A percentile compares a stretch with the other conserved stretches of the same genome.
Conservation (phyloP, 2,888 invertebrate species). For the Acanthosepion esculentum region DNA sequence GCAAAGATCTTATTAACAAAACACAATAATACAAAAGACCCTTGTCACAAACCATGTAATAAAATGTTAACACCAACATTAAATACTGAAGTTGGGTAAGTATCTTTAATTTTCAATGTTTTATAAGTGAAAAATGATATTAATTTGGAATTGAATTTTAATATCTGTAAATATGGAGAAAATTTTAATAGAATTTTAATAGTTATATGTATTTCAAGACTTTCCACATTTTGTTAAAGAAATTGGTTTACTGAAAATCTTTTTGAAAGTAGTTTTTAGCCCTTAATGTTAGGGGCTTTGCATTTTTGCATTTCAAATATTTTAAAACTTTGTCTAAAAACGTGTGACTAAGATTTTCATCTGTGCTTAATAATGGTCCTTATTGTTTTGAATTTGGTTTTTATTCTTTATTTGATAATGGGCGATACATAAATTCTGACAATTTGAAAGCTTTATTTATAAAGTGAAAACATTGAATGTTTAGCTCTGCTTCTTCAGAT, state of each 20-base stretch:
- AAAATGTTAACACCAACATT: slow-evolving; percentile 59
- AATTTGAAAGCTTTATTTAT: background rate
- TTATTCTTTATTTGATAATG: background rate
- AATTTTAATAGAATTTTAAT: too few species aligned
- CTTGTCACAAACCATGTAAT: slow-evolving; percentile 40
- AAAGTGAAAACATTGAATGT: background rate
- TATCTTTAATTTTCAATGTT: background rate
- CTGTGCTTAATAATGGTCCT: background rate
- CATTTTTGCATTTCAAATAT: background rate
- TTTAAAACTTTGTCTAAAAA: background rate
- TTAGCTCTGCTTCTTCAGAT: background rate
- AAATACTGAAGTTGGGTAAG: slow-evolving; percentile 59
- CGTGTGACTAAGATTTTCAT: background rate
- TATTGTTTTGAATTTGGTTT: background rate
- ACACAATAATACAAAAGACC: slow-evolving; percentile 39
- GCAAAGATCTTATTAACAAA: slow-evolving; percentile 56
- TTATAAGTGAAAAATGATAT: background rate
- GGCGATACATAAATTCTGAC: background rate
- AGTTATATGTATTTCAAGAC: too few species aligned
- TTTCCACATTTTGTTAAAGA: too few species aligned
- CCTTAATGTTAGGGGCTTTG: background rate
- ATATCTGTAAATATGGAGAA: too few species aligned
- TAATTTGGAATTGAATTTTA: background rate
- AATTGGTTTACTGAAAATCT: too few species aligned
- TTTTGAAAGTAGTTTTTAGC: background rate